These are phyloP conservation scores for Meandrina meandrites DNA, from an alignment of 92 coral and sea anemone species.

Conservation along the genomic window DNA sequence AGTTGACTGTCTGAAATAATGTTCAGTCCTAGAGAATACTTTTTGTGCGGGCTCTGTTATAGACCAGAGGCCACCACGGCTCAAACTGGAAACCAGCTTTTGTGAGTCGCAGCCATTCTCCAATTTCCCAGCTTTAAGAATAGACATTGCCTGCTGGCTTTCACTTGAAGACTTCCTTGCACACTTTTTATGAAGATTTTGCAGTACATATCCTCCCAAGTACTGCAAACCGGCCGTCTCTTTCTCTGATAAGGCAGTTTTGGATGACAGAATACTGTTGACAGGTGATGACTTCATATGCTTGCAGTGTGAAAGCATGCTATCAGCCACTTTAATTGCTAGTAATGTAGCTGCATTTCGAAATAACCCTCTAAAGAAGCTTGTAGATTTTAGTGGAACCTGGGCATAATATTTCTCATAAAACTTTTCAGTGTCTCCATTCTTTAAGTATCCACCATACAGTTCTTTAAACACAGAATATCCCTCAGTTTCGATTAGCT, in stretches of 20 bases:
- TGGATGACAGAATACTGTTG: neutral
- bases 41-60: constrained; percentile 39
- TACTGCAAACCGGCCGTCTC: neutral
- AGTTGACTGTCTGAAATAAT: constrained; percentile 11
- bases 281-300: neutral
- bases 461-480: constrained; percentile 27
- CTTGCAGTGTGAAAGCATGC: constrained; percentile 51
- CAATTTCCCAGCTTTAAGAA: constrained; percentile 53
- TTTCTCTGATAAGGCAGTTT: neutral
- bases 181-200: constrained; percentile 55
- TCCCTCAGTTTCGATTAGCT: constrained; percentile 45
- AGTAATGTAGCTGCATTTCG: constrained; percentile 70
- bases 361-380: constrained; percentile 51
- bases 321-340: constrained; percentile 68
- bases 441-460: constrained; percentile 39
- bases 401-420: constrained; percentile 53
- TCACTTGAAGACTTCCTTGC: constrained; percentile 10
- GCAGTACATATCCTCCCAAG: constrained; percentile 59
- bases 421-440: constrained; percentile 62
- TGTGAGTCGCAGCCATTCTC: neutral
- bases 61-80: constrained; percentile 50
- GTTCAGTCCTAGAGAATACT: constrained; percentile 39
- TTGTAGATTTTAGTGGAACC: constrained; percentile 56
- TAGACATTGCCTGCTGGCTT: constrained; percentile 66
- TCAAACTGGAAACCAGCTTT: constrained; percentile 43